phyloP scores from a whole-genome alignment of 2,113 vertebrate genomes.

The Felis chaus region DNA sequence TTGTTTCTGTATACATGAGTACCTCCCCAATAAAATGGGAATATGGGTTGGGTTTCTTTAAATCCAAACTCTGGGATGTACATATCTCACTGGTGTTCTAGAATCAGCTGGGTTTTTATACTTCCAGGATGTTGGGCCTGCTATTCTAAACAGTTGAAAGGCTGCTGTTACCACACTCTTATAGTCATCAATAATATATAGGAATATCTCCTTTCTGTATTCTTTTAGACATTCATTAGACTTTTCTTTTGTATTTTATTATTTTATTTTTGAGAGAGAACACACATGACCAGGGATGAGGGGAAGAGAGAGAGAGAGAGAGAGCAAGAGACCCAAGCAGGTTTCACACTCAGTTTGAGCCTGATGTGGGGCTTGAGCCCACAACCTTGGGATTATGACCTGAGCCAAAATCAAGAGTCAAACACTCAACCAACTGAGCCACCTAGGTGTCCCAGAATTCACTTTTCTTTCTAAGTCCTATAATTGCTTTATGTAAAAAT shows the following conservation, averaged over 20 bases:
- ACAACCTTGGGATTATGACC: too few relatives aligned
- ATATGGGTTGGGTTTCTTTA: background rate
- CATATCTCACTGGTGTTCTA: background rate
- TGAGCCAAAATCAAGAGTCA: too few relatives aligned
- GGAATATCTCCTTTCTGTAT: constrained; percentile 91
- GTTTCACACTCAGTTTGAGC: too few relatives aligned
- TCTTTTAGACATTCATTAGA: constrained; percentile 94
- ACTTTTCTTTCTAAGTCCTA: constrained; percentile 93
- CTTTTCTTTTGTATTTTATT: constrained; percentile 82
- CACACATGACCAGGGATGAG: too few relatives aligned
- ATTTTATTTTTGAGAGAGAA: too few relatives aligned
- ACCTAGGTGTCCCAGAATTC: constrained; percentile 79
- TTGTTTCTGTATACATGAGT: background rate
- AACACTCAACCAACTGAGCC: too few relatives aligned
- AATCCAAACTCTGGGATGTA: background rate
- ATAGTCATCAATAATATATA: background rate
- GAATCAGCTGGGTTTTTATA: background rate
- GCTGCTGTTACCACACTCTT: background rate
- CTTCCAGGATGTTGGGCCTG: background rate
- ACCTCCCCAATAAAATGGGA: background rate
- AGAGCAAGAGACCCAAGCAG: too few relatives aligned
- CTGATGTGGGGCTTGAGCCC: too few relatives aligned
- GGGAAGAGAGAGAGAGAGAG: too few relatives aligned
- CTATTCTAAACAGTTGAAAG: background rate
- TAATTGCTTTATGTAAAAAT: constrained; percentile 94